Evolutionary conservation across 2,888 invertebrate species (phyloP), one percentile per base, ranked within the genome.

Genomic region (Eueremaeus valkanovi): DNA sequence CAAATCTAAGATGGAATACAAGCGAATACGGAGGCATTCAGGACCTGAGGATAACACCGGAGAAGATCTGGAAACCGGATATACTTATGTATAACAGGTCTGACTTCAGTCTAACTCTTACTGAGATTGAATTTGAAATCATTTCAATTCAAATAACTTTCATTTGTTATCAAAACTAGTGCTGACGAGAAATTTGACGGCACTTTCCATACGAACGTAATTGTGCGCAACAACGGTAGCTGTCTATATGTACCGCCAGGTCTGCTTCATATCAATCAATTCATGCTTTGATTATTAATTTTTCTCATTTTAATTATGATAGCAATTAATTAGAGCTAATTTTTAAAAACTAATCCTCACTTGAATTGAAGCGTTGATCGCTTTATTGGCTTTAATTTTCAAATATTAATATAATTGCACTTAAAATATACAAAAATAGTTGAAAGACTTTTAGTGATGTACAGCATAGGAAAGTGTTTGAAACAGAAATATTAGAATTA

Each of bases 81-180:
- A 95, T 99, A 82, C 92, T 99, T 82, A 94, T 99, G 92, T 99
- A 98, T 88, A 99, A 99, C 89, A 98, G 97, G 95, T 95, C 5
- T 61, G 27, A n/a, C 36, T 36, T 36, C 36, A 36, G 36, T 36
- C 36, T 8, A 21, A n/a, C 55, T 68, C 29, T 72, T 21, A 73
- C 58, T 72, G 29, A n/a, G 70, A 68, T 73, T 8, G 11, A 40
- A 8, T 8, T 74, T 74, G 9, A 21, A 74, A 72, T 76, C 73
- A 58, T 74, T 73, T 74, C 70, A 68, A 33, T 13, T 29, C 27
- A 58, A 72, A 42, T 45, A 2, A 5, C 45, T 45, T 58, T 72
- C 24, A 73, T 73, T 21, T 27, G 40, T 13, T n/a, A n/a, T n/a
- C n/a, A n/a, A n/a, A 74, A 74, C 0, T 73, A 97, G 97, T 87